A percentile compares a stretch with the other conserved stretches of the same genome.
Conservation (phyloP, 2,797 vertebrate species). For the Amphiprion clarkii region DNA sequence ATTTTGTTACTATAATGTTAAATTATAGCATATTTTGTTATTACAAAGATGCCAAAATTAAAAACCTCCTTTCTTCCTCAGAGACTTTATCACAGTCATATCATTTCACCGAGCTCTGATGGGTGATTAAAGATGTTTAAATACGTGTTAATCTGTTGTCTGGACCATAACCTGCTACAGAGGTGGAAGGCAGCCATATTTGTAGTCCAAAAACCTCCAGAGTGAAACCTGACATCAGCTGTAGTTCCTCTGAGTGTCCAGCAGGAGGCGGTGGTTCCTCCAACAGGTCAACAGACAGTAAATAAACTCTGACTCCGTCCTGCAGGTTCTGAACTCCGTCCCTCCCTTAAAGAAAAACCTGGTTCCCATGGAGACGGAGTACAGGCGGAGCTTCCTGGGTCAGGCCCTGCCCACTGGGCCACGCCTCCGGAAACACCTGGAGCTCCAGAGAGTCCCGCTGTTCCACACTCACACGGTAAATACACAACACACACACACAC, state of each 20-base stretch:
- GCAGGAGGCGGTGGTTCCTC: constrained; percentile 21
- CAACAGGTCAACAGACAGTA: background rate
- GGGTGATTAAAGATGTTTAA: too few relatives aligned
- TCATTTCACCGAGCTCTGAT: too few relatives aligned
- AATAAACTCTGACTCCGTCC: constrained; percentile 25
- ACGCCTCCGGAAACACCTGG: constrained; percentile 59
- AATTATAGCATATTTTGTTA: too few relatives aligned
- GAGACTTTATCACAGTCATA: too few relatives aligned
- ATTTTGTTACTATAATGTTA: too few relatives aligned
- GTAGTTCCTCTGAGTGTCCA: constrained; percentile 34
- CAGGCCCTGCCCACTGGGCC: constrained; percentile 34
- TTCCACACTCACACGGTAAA: constrained; percentile 62
- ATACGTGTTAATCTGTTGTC: too few relatives aligned
- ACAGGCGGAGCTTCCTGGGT: constrained; percentile 63
- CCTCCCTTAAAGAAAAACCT: constrained; percentile 56
- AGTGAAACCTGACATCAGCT: background rate
- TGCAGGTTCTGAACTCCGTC: constrained; percentile 56
- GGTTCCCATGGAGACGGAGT: constrained; percentile 66
- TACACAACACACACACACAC: background rate
- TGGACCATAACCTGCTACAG: too few relatives aligned
- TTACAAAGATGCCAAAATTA: too few relatives aligned
- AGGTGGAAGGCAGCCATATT: too few relatives aligned
- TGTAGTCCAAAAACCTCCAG: too few relatives aligned
- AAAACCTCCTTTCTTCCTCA: too few relatives aligned
- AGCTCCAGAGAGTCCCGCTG: constrained; percentile 50